Conservation (phyloP, 1,140 invertebrate genomes). For the Platyura marginata region DNA sequence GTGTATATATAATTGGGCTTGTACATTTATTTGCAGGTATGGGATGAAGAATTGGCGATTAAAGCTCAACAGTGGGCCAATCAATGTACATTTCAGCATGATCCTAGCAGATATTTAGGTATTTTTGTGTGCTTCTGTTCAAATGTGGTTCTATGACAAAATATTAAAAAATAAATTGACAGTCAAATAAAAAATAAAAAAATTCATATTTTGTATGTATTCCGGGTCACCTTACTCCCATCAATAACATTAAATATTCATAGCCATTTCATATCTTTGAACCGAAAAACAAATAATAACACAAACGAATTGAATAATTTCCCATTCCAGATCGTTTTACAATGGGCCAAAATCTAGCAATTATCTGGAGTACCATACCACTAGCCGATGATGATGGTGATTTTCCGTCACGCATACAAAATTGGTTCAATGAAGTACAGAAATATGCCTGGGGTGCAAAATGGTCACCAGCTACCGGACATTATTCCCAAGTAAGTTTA, state of each 20-base stretch:
- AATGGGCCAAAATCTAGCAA: constrained; percentile 67
- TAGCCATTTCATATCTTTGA: no score
- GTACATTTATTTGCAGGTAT: constrained; percentile 34
- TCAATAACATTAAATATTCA: no score
- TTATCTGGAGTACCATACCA: constrained; percentile 53
- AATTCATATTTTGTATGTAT: no score
- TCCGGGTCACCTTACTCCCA: no score
- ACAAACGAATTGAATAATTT: no score
- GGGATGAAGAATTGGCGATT: constrained; percentile 71
- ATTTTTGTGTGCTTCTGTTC: constrained; percentile 19
- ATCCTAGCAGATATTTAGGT: constrained; percentile 39
- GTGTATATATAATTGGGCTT: background rate
- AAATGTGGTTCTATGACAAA: no score
- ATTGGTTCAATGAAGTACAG: constrained; percentile 66
- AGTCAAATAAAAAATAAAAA: no score
- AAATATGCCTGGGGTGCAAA: constrained; percentile 44
- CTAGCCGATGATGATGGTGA: constrained; percentile 44
- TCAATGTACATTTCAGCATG: constrained; percentile 56
- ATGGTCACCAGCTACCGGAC: constrained; percentile 47
- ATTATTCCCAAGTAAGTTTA: constrained; percentile 67
- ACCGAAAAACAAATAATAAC: no score
- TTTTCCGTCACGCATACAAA: constrained; percentile 50
- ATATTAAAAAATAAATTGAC: no score
- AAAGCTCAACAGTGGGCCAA: constrained; percentile 69
- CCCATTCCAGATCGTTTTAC: constrained; percentile 50